Conservation (phyloP, 2,888 invertebrate genomes). For the Dasypogon diadema region DNA sequence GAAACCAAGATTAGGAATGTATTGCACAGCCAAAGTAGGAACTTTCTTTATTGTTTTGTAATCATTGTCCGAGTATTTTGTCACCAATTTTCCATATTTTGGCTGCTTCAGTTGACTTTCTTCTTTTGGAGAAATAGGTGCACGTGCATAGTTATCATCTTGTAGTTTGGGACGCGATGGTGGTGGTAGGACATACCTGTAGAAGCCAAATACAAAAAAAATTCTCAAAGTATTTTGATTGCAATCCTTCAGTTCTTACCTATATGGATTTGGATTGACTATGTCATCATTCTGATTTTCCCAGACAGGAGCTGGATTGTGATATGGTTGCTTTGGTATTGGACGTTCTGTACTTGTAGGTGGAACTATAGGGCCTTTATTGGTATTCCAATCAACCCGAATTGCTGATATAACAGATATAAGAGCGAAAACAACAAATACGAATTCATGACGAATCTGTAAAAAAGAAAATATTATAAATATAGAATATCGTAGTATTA, state of each 20-base stretch:
- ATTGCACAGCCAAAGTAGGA: constrained; percentile 64
- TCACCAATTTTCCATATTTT: constrained; percentile 61
- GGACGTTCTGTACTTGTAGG: constrained; percentile 71
- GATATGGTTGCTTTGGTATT: constrained; percentile 70
- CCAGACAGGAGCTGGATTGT: constrained; percentile 75
- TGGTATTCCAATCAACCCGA: constrained; percentile 75
- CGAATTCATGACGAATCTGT: constrained; percentile 61
- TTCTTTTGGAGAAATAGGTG: constrained; percentile 57
- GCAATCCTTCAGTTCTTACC: too few species aligned
- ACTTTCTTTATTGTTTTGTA: constrained; percentile 58
- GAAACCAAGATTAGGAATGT: constrained; percentile 66
- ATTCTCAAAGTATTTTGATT: too few species aligned
- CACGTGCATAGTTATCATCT: constrained; percentile 58
- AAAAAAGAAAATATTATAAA: too few species aligned
- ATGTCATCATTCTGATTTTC: constrained; percentile 72
- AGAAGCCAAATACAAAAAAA: constrained; percentile 17
- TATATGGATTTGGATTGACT: constrained; percentile 74
- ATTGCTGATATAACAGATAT: constrained; percentile 70
- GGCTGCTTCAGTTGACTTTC: constrained; percentile 58
- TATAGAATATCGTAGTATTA: too few species aligned
- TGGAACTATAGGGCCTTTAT: constrained; percentile 73
- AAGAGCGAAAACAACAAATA: constrained; percentile 63
- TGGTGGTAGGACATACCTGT: constrained; percentile 66
- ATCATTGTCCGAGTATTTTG: constrained; percentile 58
- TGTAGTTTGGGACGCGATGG: constrained; percentile 66